A percentile compares a stretch with the other conserved stretches of the same genome.
Conservation (phyloP, 37 sponge, comb jelly and placozoan species). For the Tethya wilhelma region DNA sequence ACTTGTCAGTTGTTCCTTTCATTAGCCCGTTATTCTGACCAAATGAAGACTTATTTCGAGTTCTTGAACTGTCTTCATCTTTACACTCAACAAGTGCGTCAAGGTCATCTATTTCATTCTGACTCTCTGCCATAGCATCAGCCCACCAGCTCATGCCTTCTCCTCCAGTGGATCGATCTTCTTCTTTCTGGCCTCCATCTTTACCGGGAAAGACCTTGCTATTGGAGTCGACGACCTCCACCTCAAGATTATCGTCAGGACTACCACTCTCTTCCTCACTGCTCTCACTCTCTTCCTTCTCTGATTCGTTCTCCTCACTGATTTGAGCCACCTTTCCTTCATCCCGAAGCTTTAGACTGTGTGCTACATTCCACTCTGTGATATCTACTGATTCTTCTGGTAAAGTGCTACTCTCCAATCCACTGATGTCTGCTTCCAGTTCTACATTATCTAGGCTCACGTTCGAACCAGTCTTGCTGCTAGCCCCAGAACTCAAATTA, state of each 20-base stretch:
- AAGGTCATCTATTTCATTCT: constrained; percentile 40
- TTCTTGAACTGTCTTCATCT: constrained; percentile 21
- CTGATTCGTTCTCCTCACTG: neutral
- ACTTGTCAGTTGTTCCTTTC: too few species aligned
- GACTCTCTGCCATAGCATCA: constrained; percentile 58
- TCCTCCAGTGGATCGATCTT: neutral
- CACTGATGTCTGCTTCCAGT: neutral
- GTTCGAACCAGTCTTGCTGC: constrained; percentile 2
- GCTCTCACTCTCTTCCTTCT: constrained; percentile 1
- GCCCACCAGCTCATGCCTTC: constrained; percentile 53
- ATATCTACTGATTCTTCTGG: constrained; percentile 20
- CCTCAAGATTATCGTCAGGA: neutral
- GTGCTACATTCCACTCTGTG: constrained; percentile 17
- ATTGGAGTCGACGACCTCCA: neutral
- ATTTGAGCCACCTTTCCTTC: neutral
- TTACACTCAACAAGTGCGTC: constrained; percentile 52
- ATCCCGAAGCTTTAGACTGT: constrained; percentile 11
- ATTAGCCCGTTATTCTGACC: too few species aligned
- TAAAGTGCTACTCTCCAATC: neutral
- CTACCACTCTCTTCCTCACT: neutral
- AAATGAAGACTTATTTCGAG: too few species aligned
- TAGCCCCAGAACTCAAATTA: neutral
- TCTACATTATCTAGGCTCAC: constrained; percentile 18
- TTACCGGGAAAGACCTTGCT: neutral
- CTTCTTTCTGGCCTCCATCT: neutral